Evolutionary conservation across 2,888 invertebrate genomes (phyloP).

Genomic region (Scaptomyza caliginosa): DNA sequence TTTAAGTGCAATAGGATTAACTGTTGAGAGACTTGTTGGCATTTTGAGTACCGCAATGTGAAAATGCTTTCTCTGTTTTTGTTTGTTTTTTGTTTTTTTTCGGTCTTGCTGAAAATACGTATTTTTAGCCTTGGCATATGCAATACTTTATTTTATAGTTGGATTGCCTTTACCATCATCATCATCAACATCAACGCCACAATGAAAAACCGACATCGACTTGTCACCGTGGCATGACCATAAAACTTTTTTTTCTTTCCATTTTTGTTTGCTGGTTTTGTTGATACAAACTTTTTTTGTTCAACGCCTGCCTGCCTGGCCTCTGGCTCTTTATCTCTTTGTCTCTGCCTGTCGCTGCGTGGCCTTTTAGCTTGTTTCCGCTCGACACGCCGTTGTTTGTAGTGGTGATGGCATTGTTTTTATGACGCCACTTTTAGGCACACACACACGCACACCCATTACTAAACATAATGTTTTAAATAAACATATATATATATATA

Average conservation of each 20-base stretch:
- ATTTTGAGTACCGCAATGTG: not conserved
- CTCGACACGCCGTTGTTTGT: slow-evolving; percentile 46
- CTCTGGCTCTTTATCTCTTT: slow-evolving; percentile 4
- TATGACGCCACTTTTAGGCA: slow-evolving; percentile 60
- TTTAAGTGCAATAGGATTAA: not conserved
- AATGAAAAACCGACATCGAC: slow-evolving; percentile 41
- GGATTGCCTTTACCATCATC: slow-evolving; percentile 30
- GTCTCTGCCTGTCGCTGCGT: slow-evolving; percentile 35
- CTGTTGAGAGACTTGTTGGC: not conserved
- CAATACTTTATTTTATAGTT: slow-evolving; percentile 41
- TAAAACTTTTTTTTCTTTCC: slow-evolving; percentile 63
- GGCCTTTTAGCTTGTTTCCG: slow-evolving; percentile 76
- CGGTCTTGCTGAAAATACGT: not conserved
- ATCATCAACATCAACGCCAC: slow-evolving; percentile 38
- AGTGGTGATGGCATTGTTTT: slow-evolving; percentile 54
- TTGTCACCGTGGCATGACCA: slow-evolving; percentile 55
- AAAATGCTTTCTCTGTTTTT: not conserved
- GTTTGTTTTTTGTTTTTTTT: not conserved
- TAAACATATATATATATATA: slow-evolving; percentile 3
- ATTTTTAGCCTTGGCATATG: slow-evolving; percentile 54
- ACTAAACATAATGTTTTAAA: slow-evolving; percentile 8
- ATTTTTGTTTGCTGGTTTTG: slow-evolving; percentile 23
- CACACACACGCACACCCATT: not conserved
- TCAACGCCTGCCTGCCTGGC: slow-evolving; percentile 5
- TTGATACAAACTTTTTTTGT: slow-evolving; percentile 32